Evolutionary conservation across 1,140 invertebrate genomes (phyloP).

Genomic region (Homalodisca vitripennis): DNA sequence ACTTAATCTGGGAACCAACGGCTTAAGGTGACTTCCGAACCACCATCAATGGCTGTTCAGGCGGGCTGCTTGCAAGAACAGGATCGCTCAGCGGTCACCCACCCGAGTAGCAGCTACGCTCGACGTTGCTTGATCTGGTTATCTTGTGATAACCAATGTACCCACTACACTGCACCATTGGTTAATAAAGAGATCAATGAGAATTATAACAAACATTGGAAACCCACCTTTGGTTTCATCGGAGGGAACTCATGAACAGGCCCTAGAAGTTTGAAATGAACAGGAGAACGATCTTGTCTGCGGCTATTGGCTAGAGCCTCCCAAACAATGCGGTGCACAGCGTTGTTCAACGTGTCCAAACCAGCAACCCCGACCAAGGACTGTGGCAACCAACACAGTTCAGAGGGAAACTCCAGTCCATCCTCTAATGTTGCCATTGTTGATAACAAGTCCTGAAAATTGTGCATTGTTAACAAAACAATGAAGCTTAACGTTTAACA

Average conservation of each 20-base stretch:
- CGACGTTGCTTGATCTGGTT: no score
- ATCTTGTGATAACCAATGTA: no score
- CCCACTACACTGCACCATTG: no score
- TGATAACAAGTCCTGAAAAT: no score
- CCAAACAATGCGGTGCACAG: constrained; percentile 88
- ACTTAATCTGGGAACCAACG: no score
- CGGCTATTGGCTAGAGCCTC: constrained; percentile 85
- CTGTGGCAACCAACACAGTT: constrained; percentile 75
- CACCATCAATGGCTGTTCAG: not conserved
- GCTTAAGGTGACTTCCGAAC: not conserved
- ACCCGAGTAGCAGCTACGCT: no score
- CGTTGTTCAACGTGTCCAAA: constrained; percentile 79
- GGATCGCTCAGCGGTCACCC: no score
- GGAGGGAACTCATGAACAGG: constrained; percentile 84
- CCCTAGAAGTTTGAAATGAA: constrained; percentile 79
- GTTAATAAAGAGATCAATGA: no score
- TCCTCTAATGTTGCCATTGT: constrained; percentile 29
- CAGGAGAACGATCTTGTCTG: constrained; percentile 73
- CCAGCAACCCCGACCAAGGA: constrained; percentile 84
- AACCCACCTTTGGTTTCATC: constrained; percentile 76
- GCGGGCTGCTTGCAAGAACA: no score
- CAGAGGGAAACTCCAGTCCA: constrained; percentile 64
- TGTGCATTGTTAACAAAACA: no score
- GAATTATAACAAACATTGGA: no score
- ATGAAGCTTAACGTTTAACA: no score